Base-by-base conservation (phyloP, 2,113 vertebrate genomes). In the Cyphomyrus discorhynchus region DNA sequence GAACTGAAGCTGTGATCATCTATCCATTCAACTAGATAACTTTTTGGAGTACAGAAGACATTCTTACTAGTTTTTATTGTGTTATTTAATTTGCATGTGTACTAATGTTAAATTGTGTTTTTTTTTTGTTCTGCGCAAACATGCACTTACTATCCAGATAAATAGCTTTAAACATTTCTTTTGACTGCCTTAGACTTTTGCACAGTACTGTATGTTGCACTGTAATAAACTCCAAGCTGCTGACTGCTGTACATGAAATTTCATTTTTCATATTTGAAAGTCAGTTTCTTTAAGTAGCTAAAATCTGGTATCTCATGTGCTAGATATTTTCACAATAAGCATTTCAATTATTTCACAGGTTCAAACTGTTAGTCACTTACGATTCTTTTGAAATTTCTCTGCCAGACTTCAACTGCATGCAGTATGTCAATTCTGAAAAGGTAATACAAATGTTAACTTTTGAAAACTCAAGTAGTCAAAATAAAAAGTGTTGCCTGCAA, bases 301-400 rank as follows among this genome's bases (percentile, higher is more conserved):
- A 77, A 77, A 77, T 35, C 15, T 6, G 2, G 74, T 1, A 80
- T 80, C 31, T 77, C 15, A 42, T 19, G 46, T 86, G 47, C 45
- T n/a, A 27, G 9, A 24, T 24, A 50, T 85, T 31, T 70, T 80
- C 15, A 42, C 42, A 80, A 80, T 80, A 80, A 80, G 31, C 19
- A 53, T 17, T 31, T 56, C 24, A 88, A 7, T 56, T 6, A 66
- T 88, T 62, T 46, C 31, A 56, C 21, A 19, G 24, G 85, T 53
- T 52, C 19, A 31, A 87, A 39, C 15, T 13, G 15, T 56, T 87
- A 53, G 50, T 50, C 24, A 96, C 97, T 97, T 93, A 97, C 97
- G 31, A 98, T 96, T 94, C 97, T 96, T 93, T 96, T 97, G 92
- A 93, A 98, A 90, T 96, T 97, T 86, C 92, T 96, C 93, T 98